phyloP scores from a whole-genome alignment of 2,888 invertebrate species.

The Lucinisca nassula region DNA sequence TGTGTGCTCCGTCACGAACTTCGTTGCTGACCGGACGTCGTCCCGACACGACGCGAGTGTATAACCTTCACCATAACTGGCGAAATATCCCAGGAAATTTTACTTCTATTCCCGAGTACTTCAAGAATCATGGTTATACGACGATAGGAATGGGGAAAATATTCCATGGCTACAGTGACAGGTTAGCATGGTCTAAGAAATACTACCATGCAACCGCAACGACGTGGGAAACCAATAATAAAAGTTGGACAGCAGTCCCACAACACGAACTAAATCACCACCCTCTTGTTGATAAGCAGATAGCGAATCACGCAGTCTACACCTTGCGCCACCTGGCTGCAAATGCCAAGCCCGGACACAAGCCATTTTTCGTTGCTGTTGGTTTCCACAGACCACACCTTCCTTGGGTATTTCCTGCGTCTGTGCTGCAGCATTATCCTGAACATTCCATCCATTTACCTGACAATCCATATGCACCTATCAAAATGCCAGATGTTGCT shows the following conservation, averaged over 20 bases:
- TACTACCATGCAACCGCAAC: constrained; percentile 29
- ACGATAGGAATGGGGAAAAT: constrained; percentile 69
- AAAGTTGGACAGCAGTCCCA: constrained; percentile 71
- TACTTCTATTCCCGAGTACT: constrained; percentile 71
- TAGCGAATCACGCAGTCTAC: constrained; percentile 90
- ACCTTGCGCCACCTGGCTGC: constrained; percentile 89
- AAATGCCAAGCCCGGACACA: constrained; percentile 67
- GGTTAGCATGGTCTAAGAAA: constrained; percentile 74
- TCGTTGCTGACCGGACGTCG: constrained; percentile 72
- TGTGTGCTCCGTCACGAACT: constrained; percentile 94
- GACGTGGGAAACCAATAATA: constrained; percentile 5
- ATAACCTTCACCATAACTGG: constrained; percentile 65
- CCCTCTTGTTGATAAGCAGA: constrained; percentile 94
- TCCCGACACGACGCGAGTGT: constrained; percentile 75
- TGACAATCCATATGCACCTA: constrained; percentile 70
- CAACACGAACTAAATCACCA: constrained; percentile 85
- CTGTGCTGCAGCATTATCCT: constrained; percentile 91
- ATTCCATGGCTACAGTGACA: constrained; percentile 72
- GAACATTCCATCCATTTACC: constrained; percentile 61
- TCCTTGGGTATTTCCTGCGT: constrained; percentile 93
- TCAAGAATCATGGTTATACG: constrained; percentile 68
- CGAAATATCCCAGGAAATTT: constrained; percentile 69
- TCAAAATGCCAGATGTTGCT: constrained; percentile 69
- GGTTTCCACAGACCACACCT: constrained; percentile 97
- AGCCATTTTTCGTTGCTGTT: constrained; percentile 93